Evolutionary conservation across 2,888 invertebrate species (phyloP).

Genomic region (Herminia tarsipennalis): DNA sequence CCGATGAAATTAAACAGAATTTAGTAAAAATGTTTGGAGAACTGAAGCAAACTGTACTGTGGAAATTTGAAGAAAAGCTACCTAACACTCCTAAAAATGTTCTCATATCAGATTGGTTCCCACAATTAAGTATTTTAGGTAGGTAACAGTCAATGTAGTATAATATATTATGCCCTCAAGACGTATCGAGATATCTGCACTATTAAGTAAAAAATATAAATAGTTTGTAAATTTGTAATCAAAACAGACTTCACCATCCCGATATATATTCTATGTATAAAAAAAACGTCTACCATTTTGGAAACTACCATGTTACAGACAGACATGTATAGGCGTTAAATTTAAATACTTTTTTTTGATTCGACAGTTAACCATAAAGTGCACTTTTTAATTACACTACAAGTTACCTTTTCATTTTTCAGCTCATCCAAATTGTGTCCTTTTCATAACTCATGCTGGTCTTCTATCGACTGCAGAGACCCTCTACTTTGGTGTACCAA

Average conservation of each 20-base stretch:
- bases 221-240: too few relatives aligned
- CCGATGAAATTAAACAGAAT: slow-evolving; percentile 52
- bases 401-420: slow-evolving; percentile 15
- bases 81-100: slow-evolving; percentile 70
- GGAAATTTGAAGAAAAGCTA: slow-evolving; percentile 73
- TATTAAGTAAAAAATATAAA: too few relatives aligned
- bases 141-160: slow-evolving; percentile 6
- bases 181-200: too few relatives aligned
- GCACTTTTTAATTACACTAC: too few relatives aligned
- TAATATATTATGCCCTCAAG: neutral
- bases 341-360: too few relatives aligned
- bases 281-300: too few relatives aligned
- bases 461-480: slow-evolving; percentile 57
- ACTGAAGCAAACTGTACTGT: slow-evolving; percentile 77
- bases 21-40: slow-evolving; percentile 66
- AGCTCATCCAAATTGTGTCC: slow-evolving; percentile 55
- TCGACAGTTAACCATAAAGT: too few relatives aligned
- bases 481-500: slow-evolving; percentile 56
- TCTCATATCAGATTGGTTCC: slow-evolving; percentile 66
- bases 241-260: too few relatives aligned
- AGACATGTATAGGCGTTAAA: too few relatives aligned
- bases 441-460: slow-evolving; percentile 62
- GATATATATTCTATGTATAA: too few relatives aligned
- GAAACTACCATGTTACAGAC: too few relatives aligned
- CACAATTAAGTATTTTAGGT: slow-evolving; percentile 58